phyloP scores from a whole-genome alignment of 2,888 invertebrate genomes.

The Ochlodes sylvanus region DNA sequence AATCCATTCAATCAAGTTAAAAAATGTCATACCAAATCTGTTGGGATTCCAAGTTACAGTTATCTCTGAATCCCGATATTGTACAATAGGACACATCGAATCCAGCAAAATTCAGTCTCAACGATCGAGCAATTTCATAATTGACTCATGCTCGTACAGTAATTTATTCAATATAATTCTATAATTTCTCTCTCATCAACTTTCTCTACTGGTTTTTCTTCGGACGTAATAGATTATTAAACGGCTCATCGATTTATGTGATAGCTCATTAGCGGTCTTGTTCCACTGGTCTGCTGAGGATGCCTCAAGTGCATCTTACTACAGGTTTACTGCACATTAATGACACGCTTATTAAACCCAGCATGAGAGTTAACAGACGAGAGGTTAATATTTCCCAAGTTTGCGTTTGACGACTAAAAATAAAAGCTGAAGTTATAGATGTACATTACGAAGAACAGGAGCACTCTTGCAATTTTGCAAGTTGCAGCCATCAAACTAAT shows the following conservation, averaged over 20 bases:
- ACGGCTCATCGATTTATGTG: conserved; percentile 6
- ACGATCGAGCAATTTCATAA: too few relatives aligned
- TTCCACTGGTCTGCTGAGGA: neutral
- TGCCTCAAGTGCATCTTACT: too few relatives aligned
- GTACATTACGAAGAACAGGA: too few relatives aligned
- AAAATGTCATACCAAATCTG: neutral
- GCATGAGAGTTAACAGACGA: too few relatives aligned
- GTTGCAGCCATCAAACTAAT: too few relatives aligned
- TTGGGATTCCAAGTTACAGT: neutral
- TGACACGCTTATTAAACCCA: too few relatives aligned
- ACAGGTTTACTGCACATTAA: too few relatives aligned
- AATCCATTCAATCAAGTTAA: conserved; percentile 2
- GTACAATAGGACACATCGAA: neutral
- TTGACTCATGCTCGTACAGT: neutral
- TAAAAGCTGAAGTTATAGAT: too few relatives aligned
- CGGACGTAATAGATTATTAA: neutral
- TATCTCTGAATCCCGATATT: neutral
- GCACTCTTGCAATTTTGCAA: too few relatives aligned
- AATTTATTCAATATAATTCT: neutral
- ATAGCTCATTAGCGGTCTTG: conserved; percentile 1
- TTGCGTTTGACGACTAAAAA: too few relatives aligned
- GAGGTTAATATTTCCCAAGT: too few relatives aligned
- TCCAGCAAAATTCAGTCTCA: neutral
- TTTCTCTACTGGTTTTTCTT: neutral
- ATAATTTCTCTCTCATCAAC: neutral